These are phyloP conservation scores for Coenobita brevimanus DNA, from an alignment of 1,140 invertebrate genomes.

Conservation along the genomic window DNA sequence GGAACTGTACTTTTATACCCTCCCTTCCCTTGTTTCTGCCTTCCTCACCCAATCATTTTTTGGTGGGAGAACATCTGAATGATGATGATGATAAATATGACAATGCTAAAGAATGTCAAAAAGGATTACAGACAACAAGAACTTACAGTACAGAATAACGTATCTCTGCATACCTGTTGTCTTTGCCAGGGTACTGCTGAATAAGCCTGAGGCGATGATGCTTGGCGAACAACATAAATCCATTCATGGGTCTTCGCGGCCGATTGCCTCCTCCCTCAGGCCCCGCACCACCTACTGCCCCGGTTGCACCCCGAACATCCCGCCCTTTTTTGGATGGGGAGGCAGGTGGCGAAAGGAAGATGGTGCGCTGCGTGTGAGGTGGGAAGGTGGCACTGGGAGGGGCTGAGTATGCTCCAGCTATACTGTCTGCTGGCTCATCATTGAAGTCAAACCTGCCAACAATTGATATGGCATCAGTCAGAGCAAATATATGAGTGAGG, in stretches of 20 bases:
- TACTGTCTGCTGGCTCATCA: conserved; percentile 72
- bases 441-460: conserved; percentile 72
- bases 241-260: conserved; percentile 77
- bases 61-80: no score
- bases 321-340: conserved; percentile 70
- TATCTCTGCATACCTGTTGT: conserved; percentile 75
- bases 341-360: conserved; percentile 70
- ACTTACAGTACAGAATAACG: no score
- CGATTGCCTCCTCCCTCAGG: conserved; percentile 42
- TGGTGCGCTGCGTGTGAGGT: conserved; percentile 71
- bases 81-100: no score
- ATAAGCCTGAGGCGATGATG: conserved; percentile 76
- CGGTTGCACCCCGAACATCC: conserved; percentile 16
- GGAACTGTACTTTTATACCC: no score
- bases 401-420: conserved; percentile 44
- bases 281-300: neutral
- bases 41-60: no score
- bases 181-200: conserved; percentile 77
- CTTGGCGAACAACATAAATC: conserved; percentile 78
- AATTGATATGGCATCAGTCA: no score
- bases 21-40: no score
- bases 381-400: conserved; percentile 71
- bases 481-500: no score
- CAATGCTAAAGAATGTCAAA: no score
- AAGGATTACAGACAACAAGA: no score